Percentiles rank a stretch among this genome's conserved stretches.
Evolutionary conservation across 2,888 invertebrate species (phyloP).

Genomic region (Lasioglossum figueresi): DNA sequence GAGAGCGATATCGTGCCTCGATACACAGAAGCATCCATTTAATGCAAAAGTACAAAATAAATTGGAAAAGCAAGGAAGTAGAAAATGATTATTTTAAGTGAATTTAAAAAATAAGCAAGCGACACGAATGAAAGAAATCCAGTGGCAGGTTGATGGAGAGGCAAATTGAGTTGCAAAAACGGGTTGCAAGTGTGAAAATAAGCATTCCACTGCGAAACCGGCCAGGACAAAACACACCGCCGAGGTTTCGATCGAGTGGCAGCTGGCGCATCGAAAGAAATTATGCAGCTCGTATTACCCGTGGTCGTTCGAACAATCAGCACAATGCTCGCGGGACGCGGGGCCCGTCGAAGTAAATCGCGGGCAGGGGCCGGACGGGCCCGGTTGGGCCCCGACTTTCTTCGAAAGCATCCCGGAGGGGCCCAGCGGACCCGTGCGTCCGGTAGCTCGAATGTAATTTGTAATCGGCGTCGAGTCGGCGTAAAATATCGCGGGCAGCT

Average conservation of each 20-base stretch:
- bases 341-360: background rate
- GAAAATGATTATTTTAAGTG: background rate
- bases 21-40: background rate
- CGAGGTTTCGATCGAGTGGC: background rate
- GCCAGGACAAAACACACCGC: background rate
- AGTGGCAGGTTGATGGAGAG: background rate
- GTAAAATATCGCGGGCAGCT: slow-evolving; percentile 43
- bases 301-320: background rate
- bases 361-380: background rate
- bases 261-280: background rate
- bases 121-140: background rate
- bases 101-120: background rate
- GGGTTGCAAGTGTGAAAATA: background rate
- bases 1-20: too few relatives aligned
- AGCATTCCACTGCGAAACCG: background rate
- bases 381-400: background rate
- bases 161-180: background rate
- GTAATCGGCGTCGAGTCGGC: slow-evolving; percentile 40
- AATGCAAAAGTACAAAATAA: background rate
- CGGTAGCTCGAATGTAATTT: slow-evolving; percentile 7
- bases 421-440: background rate
- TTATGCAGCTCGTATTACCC: background rate
- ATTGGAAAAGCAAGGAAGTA: background rate
- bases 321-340: background rate
- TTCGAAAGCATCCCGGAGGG: background rate